These are phyloP conservation scores for Panagrolaimus sp. DNA, from an alignment of 1,140 invertebrate genomes.

Conservation along the genomic window DNA sequence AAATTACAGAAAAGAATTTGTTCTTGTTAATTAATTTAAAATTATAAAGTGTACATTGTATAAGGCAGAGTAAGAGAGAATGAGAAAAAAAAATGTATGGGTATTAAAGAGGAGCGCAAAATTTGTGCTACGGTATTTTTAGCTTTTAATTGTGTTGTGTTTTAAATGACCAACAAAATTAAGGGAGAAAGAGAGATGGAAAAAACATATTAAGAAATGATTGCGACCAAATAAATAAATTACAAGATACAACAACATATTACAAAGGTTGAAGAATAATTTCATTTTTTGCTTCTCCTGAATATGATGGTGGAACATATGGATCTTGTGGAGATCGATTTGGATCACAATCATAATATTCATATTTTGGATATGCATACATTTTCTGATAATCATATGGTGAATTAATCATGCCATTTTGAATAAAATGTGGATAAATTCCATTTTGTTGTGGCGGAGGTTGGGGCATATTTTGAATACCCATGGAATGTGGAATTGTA, in stretches of 20 bases:
- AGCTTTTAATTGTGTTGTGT: not conserved
- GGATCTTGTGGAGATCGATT: constrained; percentile 29
- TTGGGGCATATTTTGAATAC: too few species aligned
- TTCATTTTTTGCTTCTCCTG: constrained; percentile 51
- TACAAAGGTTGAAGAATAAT: constrained; percentile 56
- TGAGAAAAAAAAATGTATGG: not conserved
- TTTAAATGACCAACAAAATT: constrained; percentile 1
- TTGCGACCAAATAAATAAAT: constrained; percentile 7
- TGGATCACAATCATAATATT: constrained; percentile 11
- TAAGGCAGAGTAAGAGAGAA: not conserved
- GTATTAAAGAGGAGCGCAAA: not conserved
- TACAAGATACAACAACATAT: not conserved
- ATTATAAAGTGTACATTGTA: not conserved
- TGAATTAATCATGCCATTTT: not conserved
- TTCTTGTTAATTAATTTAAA: too few species aligned
- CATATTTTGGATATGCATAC: constrained; percentile 4
- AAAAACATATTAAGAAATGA: constrained; percentile 12
- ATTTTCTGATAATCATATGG: constrained; percentile 2
- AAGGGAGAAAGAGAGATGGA: constrained; percentile 7
- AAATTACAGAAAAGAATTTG: too few species aligned
- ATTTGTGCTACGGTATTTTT: constrained; percentile 9
- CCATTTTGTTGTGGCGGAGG: constrained; percentile 18
- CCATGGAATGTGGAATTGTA: not conserved
- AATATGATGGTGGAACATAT: constrained; percentile 52
- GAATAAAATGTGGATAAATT: constrained; percentile 1